Base-by-base conservation (phyloP, 2,113 vertebrate species). In the Neolamprologus tretocephalus region DNA sequence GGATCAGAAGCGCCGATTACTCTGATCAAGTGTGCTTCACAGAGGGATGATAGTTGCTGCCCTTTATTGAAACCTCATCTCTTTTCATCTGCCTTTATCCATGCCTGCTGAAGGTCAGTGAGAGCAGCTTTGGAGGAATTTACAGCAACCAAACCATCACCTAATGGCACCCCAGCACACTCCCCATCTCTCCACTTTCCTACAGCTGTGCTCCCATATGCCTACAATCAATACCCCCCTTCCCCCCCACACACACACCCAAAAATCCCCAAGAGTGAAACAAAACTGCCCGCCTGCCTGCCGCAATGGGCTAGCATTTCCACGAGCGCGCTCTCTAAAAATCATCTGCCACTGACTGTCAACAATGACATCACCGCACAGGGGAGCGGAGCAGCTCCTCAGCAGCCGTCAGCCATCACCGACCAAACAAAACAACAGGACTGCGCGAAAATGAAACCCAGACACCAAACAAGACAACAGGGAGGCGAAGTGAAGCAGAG, bases 401-500 rank as follows among this genome's bases (percentile, higher is more conserved):
- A 19, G 86, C 89, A 86, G 89, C 90, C 61, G 11, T 28, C 88
- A 73, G 71, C 58, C 84, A 21, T 79, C 90, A 54, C 9, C 63
- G 28, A 51, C 82, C 87, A 83, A 90, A 86, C 91, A 57, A 89
- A 87, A 83, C 91, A 88, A 88, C 89, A 12, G 89, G 84, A 37
- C 86, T 2, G 80, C 2, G 79, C 10, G 21, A 88, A 91, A 91
- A 90, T 87, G 86, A 92, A 91, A 91, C 45, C 84, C 81, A 90
- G 90, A 85, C 81, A 68, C 83, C 57, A 92, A 81, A 90, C 87
- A 89, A 78, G 84, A 84, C 87, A 28, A 71, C 71, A 19, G 83
- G 71, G 87, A 89, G 85, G 80, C 54, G 68, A 84, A 80, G 83
- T 8, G 57, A 79, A 57, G 63, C 54, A 57, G 83, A 61, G 88